Base-by-base conservation (phyloP, 1,140 invertebrate genomes). In the Agraylea sexmaculata region DNA sequence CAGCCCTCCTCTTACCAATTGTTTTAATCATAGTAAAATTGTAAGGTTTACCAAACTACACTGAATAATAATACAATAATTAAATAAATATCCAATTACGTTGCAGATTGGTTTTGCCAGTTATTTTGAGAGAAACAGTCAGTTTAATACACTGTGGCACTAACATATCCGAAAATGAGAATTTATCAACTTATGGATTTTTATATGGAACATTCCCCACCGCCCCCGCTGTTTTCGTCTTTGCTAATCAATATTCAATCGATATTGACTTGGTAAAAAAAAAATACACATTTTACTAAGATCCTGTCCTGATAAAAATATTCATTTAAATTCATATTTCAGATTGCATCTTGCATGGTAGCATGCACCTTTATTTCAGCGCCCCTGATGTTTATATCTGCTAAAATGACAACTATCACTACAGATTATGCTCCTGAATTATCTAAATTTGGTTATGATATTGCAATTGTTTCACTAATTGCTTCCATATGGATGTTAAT, bases 121-220 rank as follows among this genome's bases (percentile, higher is more conserved):
- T 96, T 20, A 73, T 95, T 1, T 87, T 83, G 51, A 73, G 90
- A 53, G 86, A 94, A 66, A 75, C 85, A 17, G 78, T 91, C 0
- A 83, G 78, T 54, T 60, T 86, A 11, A 58, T 89, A 15, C 64
- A 83, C 25, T 68, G 78, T 25, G 82, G 82, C 1, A 56, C 49
- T 1, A 78, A 80, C 54, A 60, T 69, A 28, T 77, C 76, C 29
- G 80, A 86, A 43, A 89, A 83, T 1, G 64, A 73, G 15, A 80
- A 87, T 46, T 68, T 90, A 18, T 87, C 85, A 49, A 93, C 87
- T 34, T 96, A 88, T 62, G 91, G 85, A 0, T 97, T 96, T 67
- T 69, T 97, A 0, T 97, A 97, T 62, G 92, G 93, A 36, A 95
- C 89, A 1, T 87, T 96, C 59, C 93, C 92, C 1, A 81, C 90